Evolutionary conservation across 2,888 invertebrate species (phyloP).

Genomic region (Ochropleura leucogaster): DNA sequence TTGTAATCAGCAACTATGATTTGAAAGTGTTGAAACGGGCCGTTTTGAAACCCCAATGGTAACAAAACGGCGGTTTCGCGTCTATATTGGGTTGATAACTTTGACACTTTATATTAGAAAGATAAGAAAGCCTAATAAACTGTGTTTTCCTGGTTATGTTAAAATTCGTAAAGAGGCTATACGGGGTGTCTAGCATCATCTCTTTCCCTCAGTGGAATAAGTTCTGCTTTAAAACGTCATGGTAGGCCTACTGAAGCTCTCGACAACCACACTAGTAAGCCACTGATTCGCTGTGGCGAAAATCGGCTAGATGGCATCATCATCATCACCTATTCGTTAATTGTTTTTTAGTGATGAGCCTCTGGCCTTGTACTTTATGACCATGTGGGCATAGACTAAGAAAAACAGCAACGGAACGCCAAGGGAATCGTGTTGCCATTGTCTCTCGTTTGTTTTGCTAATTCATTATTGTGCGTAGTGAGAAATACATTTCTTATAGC

Average conservation of each 20-base stretch:
- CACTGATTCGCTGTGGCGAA: no score
- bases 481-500: conserved; percentile 16
- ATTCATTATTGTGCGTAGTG: conserved; percentile 22
- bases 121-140: neutral
- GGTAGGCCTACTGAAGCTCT: no score
- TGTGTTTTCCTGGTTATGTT: no score
- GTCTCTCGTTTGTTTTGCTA: conserved; percentile 15
- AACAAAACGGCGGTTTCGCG: neutral
- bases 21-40: conserved; percentile 21
- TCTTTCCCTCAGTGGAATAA: no score
- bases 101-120: neutral
- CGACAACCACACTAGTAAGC: no score
- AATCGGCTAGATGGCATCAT: no score
- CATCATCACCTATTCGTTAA: neutral
- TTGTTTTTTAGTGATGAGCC: neutral
- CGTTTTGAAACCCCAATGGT: neutral
- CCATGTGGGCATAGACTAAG: conserved; percentile 12
- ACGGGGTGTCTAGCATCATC: no score
- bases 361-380: neutral
- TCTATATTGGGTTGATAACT: neutral
- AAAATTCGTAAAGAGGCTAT: no score
- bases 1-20: conserved; percentile 28
- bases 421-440: conserved; percentile 22
- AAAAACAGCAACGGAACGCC: conserved; percentile 1
- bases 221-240: no score